Evolutionary conservation across 2,888 invertebrate species (phyloP), one percentile per base, ranked within the genome.

Genomic region (Papilio elwesi): DNA sequence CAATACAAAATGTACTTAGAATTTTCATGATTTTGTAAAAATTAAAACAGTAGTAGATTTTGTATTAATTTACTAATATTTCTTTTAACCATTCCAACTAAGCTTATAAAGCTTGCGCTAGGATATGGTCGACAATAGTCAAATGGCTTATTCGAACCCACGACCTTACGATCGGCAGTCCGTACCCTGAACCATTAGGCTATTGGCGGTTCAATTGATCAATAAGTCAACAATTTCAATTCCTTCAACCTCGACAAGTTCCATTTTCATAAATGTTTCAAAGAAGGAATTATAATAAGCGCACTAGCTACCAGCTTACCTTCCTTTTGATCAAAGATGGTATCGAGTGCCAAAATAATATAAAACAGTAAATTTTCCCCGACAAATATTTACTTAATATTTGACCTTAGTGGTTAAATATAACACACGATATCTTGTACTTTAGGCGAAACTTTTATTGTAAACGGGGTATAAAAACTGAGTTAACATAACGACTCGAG

Each of bases 401-500:
- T 15, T 59, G 43, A 7, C 59, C 10, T 26, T 59, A 10, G 13
- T 43, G 43, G n/a, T 43, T 10, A 43, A 55, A 16, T 11, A 43
- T 59, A 43, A 9, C 9, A 9, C 10, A n/a, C n/a, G 10, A 43
- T 38, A 59, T 36, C 13, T 52, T 52, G 13, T 57, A 57, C 13
- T 36, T 36, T 57, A 7, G 12, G 13, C 8, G 38, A 36, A 57
- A 13, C 36, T 13, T 57, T 57, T 38, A 57, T 65, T 36, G 38
- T 36, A 10, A 10, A 52, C 8, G 51, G 38, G 38, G 53, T 53
- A 55, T 53, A 67, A 53, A 71, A 71, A n/a, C 51, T 16, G 51
- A 67, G 47, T 13, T 36, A 13, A 59, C 26, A 13, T 10, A 51
- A 49, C 38, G 9, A 51, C 5, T 16, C 78, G 79, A 84, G 87